Evolutionary conservation across 2,797 vertebrate genomes (phyloP), one percentile per base, ranked within the genome.

Genomic region (Semotilus atromaculatus): DNA sequence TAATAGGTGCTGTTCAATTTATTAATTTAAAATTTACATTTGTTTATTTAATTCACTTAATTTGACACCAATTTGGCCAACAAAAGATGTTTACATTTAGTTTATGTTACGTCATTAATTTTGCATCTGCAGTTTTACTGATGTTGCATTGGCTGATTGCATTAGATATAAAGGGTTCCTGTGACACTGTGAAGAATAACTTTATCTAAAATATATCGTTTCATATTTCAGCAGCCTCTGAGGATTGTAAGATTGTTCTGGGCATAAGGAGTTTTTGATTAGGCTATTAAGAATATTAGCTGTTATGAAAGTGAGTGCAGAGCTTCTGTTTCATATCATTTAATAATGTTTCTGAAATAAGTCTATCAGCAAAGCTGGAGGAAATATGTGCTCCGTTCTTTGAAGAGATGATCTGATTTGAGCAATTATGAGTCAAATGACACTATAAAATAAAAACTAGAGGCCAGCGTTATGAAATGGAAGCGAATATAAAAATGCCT

Each of bases 201-300:
- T 29, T 13, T 8, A 79, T 85, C 67, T 77, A 19, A 48, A 73
- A 82, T 51, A 31, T 26, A 48, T 62, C 26, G 7, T 18, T 60
- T 80, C 29, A 64, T 80, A 77, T 77, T 36, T 31, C 34, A 43
- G 62, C 34, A 1, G 60, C 38, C 62, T 71, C 36, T 38, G 80
- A 71, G 85, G 66, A 81, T 29, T 16, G 38, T 38, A 85, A 85
- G 73, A 45, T 53, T 80, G 81, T 60, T 77, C 43, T 78, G 81
- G 78, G 78, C 58, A 73, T 76, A 64, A 81, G 68, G 51, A 64
- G 68, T 71, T 80, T 86, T 84, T 85, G 48, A 85, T 60, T 78
- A 88, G 72, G 48, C 81, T 58, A 78, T 85, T 79, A 89, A 85
- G 74, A 76, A 86, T 82, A 82, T 72, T 72, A 73, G 83, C 68